Base-by-base conservation (phyloP, 2,797 vertebrate species). In the Tamandua tetradactyla region DNA sequence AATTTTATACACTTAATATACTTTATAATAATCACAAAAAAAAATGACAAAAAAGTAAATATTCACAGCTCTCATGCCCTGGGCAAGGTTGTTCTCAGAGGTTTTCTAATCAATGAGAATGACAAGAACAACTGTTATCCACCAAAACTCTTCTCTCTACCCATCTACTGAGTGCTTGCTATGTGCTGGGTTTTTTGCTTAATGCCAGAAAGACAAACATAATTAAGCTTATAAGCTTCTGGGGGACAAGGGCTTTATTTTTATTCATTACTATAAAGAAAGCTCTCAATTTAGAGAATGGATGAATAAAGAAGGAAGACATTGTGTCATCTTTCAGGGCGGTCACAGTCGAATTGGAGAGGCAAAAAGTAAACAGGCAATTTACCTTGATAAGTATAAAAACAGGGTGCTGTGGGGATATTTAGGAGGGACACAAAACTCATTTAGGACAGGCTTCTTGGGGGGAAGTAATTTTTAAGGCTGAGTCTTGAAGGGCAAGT, bases 21-120 rank as follows among this genome's bases (percentile, higher is more conserved):
- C 79, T 80, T 84, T 87, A 93, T 4, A 69, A 11, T 64, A 49
- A 72, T 30, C 32, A 91, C 86, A 76, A 82, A 85, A 68, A 69
- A n/a, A 32, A 75, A 62, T 55, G 64, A 27, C 42, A 52, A 87
- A 52, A 37, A 91, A 78, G 27, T n/a, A 76, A 72, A 27, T 20
- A 3, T 44, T 93, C 47, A 84, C 30, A 84, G 78, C 7, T 80
- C 27, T 92, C 64, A 52, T 25, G 30, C 44, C 4, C 17, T 59
- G 76, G 57, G 13, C 12, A 64, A 87, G 30, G 44, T 59, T 92
- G 1, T 74, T 90, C 61, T 86, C 32, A 91, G 47, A 78, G 12
- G 7, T 94, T 89, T 89, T 47, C n/a, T 27, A 76, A 52, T 61
- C 10, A 55, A 49, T 40, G 52, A 85, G 1, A 17, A 42, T 44